Evolutionary conservation across 2,113 vertebrate species (phyloP).

Genomic region (Aythya baeri): DNA sequence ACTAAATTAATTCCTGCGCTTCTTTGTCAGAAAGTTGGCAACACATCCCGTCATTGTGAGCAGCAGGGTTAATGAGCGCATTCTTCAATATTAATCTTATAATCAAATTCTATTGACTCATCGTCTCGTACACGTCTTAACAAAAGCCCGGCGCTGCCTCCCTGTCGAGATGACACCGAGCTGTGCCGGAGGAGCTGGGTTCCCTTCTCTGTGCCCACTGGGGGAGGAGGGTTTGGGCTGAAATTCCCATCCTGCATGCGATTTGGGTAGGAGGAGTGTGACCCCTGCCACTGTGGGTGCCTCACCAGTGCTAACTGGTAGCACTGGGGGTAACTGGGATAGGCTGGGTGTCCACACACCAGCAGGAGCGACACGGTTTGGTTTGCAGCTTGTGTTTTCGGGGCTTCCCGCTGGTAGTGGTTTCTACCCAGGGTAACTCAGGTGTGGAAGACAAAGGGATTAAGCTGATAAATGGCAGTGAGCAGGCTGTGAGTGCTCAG

Average conservation of each 20-base stretch:
- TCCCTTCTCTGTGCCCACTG: background rate
- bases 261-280: no score
- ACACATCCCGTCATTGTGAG: background rate
- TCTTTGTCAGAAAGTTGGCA: conserved; percentile 26
- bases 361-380: accelerated
- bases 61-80: background rate
- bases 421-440: accelerated
- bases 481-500: background rate
- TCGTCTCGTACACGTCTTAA: background rate
- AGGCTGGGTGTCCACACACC: accelerated
- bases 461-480: background rate
- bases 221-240: background rate
- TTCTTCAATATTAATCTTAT: background rate
- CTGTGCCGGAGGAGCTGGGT: background rate
- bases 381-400: background rate
- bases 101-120: background rate
- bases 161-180: background rate
- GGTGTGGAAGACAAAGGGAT: no score
- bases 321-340: no score
- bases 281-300: background rate
- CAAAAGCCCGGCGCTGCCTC: background rate
- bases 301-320: background rate
- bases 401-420: accelerated
- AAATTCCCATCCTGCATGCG: background rate
- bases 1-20: background rate